These are phyloP conservation scores for Cyclophora punctaria DNA, from an alignment of 2,888 invertebrate genomes.

Conservation along the genomic window DNA sequence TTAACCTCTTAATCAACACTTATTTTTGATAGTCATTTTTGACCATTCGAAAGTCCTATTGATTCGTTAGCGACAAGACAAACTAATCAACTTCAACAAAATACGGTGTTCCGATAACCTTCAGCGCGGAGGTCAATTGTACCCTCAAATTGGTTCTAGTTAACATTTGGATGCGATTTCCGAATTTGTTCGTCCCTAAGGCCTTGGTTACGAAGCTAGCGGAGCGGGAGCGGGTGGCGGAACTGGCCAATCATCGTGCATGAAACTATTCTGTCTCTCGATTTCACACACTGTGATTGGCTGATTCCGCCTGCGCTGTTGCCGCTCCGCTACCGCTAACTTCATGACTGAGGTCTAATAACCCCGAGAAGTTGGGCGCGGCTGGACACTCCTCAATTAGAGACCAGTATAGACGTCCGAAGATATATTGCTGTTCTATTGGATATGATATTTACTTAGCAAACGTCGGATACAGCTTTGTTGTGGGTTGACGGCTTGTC, in stretches of 20 bases:
- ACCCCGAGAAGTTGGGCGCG: conserved; percentile 52
- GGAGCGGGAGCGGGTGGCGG: too few species aligned
- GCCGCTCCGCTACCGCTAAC: too few species aligned
- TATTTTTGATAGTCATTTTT: background rate
- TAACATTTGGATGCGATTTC: conserved; percentile 67
- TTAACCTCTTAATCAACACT: too few species aligned
- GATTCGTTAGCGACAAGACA: conserved; percentile 24
- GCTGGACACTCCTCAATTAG: conserved; percentile 69
- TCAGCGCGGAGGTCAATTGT: conserved; percentile 33
- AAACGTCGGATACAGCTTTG: too few species aligned
- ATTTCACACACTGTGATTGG: too few species aligned
- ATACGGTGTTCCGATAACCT: conserved; percentile 38
- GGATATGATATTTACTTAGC: conserved; percentile 17
- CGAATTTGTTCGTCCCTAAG: conserved; percentile 56
- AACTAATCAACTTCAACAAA: conserved; percentile 55
- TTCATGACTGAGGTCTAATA: conserved; percentile 27
- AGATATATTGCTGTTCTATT: conserved; percentile 26
- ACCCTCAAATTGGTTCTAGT: conserved; percentile 65
- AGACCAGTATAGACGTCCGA: conserved; percentile 27
- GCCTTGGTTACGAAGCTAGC: too few species aligned
- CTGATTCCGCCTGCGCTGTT: too few species aligned
- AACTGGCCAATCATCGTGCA: too few species aligned
- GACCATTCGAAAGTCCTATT: background rate
- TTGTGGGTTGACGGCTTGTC: too few species aligned
- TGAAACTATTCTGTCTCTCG: too few species aligned